Conservation (phyloP, 1,140 invertebrate genomes). For the Microplitis demolitor region DNA sequence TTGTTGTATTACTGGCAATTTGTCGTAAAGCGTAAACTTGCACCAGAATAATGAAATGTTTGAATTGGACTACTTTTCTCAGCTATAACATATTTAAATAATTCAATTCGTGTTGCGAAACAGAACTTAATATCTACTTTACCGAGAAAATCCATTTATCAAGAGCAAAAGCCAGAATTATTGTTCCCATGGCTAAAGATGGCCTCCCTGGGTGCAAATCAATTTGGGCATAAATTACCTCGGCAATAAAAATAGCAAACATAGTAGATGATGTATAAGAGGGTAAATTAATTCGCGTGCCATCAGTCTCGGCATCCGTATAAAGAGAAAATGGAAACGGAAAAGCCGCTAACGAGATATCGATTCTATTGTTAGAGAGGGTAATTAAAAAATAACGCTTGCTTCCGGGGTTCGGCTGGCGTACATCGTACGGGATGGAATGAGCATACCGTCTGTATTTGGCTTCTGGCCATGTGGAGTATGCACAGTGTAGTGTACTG, state of each 20-base stretch:
- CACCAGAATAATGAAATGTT: too few relatives aligned
- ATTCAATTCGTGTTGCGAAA: too few relatives aligned
- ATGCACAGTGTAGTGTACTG: background rate
- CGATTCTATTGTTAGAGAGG: slow-evolving; percentile 31
- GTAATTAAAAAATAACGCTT: slow-evolving; percentile 36
- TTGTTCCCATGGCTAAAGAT: too few relatives aligned
- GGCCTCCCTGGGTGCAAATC: too few relatives aligned
- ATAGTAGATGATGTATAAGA: too few relatives aligned
- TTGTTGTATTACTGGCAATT: background rate
- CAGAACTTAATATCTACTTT: too few relatives aligned
- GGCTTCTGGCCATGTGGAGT: background rate
- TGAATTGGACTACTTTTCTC: too few relatives aligned
- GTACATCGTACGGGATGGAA: background rate
- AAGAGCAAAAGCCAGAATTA: too few relatives aligned
- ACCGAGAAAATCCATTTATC: too few relatives aligned
- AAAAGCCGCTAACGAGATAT: slow-evolving; percentile 34
- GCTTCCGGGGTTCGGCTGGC: slow-evolving; percentile 7
- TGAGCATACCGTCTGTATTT: background rate
- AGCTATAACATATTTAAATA: too few relatives aligned
- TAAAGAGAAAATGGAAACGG: slow-evolving; percentile 23
- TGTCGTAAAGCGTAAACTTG: background rate
- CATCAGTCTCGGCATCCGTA: background rate
- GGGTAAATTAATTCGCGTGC: background rate
- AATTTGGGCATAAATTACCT: too few relatives aligned
- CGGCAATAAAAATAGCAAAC: too few relatives aligned